These are phyloP conservation scores for Popillia japonica DNA, from an alignment of 1,140 invertebrate genomes.

Conservation along the genomic window DNA sequence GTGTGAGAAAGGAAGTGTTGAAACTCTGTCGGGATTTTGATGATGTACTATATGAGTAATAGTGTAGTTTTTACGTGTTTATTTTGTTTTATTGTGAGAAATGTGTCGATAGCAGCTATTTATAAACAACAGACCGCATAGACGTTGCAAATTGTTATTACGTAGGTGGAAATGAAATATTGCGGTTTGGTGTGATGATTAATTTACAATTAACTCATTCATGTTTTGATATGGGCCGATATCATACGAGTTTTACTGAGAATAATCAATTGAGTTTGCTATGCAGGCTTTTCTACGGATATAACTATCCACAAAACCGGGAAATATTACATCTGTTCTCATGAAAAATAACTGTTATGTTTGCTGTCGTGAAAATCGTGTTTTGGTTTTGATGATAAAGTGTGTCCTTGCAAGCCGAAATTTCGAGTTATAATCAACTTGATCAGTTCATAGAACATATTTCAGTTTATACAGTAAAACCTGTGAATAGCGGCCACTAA, in stretches of 20 bases:
- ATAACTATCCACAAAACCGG: no score
- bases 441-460: no score
- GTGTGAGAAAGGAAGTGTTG: slow-evolving; percentile 49
- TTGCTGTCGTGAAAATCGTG: no score
- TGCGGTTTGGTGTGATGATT: slow-evolving; percentile 14
- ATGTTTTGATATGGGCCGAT: neutral
- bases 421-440: no score
- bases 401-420: no score
- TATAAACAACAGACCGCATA: slow-evolving; percentile 1
- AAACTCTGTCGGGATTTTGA: slow-evolving; percentile 38
- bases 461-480: no score
- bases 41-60: slow-evolving; percentile 33
- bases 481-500: no score
- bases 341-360: no score
- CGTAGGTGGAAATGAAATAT: slow-evolving; percentile 22
- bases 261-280: neutral
- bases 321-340: no score
- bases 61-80: neutral
- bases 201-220: neutral
- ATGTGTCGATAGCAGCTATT: neutral
- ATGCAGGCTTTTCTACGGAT: neutral
- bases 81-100: slow-evolving; percentile 28
- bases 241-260: neutral
- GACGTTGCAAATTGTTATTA: slow-evolving; percentile 4
- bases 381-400: no score